These are phyloP conservation scores for Syngnathoides biaculeatus DNA, from an alignment of 2,113 vertebrate genomes.

Conservation along the genomic window DNA sequence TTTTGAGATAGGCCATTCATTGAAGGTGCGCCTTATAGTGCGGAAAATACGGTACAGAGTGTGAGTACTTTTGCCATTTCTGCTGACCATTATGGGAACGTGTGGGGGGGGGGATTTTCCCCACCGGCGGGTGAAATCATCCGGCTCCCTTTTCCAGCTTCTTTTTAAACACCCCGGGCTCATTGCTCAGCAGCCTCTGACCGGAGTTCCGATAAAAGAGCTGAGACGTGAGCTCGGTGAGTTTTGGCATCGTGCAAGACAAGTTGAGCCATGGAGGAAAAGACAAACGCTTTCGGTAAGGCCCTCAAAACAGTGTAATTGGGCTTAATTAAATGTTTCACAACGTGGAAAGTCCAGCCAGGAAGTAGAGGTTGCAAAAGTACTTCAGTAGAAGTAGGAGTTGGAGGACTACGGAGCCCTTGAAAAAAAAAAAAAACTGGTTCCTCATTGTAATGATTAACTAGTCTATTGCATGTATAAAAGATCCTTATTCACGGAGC, in stretches of 20 bases:
- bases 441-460: too few relatives aligned
- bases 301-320: constrained; percentile 56
- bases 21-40: too few relatives aligned
- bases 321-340: constrained; percentile 40
- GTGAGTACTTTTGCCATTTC: neutral
- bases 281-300: constrained; percentile 64
- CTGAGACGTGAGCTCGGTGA: constrained; percentile 69
- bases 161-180: constrained; percentile 62
- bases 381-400: neutral
- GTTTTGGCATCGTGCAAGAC: constrained; percentile 65
- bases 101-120: constrained; percentile 76
- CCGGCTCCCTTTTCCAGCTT: constrained; percentile 60
- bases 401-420: too few relatives aligned
- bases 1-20: too few relatives aligned
- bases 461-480: too few relatives aligned
- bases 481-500: too few relatives aligned
- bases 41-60: too few relatives aligned
- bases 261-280: constrained; percentile 59
- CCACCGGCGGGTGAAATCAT: constrained; percentile 70
- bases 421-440: too few relatives aligned
- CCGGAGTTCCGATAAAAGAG: constrained; percentile 67
- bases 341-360: neutral
- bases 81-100: constrained; percentile 49
- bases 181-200: constrained; percentile 49
- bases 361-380: neutral